Evolutionary conservation across 2,797 vertebrate species (phyloP).

Genomic region (Leucoraja ocellata): DNA sequence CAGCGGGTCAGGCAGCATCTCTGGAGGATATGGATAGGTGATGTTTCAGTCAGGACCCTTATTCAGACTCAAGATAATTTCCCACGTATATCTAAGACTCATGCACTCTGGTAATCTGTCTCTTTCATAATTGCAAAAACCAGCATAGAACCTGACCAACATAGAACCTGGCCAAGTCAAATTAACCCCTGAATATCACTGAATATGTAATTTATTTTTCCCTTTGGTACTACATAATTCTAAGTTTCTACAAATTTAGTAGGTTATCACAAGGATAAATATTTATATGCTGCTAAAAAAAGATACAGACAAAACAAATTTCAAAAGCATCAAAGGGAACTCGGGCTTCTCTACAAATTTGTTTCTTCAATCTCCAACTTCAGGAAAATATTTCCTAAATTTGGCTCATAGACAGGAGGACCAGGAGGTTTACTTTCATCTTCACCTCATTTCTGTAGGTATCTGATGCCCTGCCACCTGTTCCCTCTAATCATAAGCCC

Average conservation of each 20-base stretch:
- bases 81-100: not conserved
- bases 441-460: not conserved
- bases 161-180: not conserved
- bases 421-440: not conserved
- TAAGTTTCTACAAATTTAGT: not conserved
- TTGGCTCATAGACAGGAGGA: not conserved
- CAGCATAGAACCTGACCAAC: not conserved
- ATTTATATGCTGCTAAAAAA: not conserved
- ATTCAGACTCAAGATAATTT: too few species aligned
- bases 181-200: not conserved
- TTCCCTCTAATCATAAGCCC: not conserved
- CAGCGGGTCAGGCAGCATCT: too few species aligned
- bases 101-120: not conserved
- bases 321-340: not conserved
- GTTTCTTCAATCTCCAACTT: not conserved
- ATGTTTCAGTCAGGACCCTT: too few species aligned
- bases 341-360: not conserved
- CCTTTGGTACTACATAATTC: not conserved
- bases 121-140: not conserved
- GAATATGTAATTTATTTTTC: not conserved
- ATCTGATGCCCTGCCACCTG: not conserved
- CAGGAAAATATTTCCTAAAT: not conserved
- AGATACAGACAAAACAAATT: not conserved
- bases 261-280: not conserved
- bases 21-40: too few species aligned